These are phyloP conservation scores for Stictocephala bisonia DNA, from an alignment of 2,888 invertebrate species.

Conservation along the genomic window DNA sequence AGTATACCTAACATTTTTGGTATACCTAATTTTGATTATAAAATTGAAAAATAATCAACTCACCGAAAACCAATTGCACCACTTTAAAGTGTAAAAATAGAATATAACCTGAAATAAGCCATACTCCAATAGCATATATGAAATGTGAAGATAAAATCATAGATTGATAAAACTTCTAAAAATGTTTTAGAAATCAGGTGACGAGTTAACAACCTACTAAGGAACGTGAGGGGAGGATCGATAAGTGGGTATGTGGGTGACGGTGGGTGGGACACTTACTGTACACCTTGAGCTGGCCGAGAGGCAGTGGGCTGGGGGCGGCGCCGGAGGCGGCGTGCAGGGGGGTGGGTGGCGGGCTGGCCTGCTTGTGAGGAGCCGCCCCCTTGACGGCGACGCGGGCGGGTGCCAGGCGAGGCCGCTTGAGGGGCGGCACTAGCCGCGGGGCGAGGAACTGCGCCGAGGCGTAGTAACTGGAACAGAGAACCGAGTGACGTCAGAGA, in stretches of 20 bases:
- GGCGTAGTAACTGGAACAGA: conserved; percentile 72
- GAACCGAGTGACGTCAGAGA: too few relatives aligned
- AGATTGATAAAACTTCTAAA: not conserved
- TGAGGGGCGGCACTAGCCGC: conserved; percentile 71
- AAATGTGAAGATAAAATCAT: too few relatives aligned
- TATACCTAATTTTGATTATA: too few relatives aligned
- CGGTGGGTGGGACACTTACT: conserved; percentile 69
- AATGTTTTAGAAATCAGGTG: too few relatives aligned
- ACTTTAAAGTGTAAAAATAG: too few relatives aligned
- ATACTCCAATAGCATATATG: too few relatives aligned
- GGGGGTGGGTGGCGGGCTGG: conserved; percentile 58
- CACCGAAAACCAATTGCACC: too few relatives aligned
- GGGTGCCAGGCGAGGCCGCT: conserved; percentile 69
- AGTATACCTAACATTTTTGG: too few relatives aligned
- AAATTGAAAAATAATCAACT: too few relatives aligned
- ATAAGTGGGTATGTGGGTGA: not conserved
- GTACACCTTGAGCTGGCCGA: conserved; percentile 74
- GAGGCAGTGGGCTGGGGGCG: conserved; percentile 61
- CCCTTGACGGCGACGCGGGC: conserved; percentile 60
- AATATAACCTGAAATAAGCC: too few relatives aligned
- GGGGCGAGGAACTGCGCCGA: conserved; percentile 70
- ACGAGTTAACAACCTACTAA: too few relatives aligned
- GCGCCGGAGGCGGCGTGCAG: too few relatives aligned
- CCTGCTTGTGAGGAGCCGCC: conserved; percentile 58
- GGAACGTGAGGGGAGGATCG: not conserved